Percentiles rank a stretch among this genome's conserved stretches.
Evolutionary conservation across 2,113 vertebrate species (phyloP).

Genomic region (Anolis carolinensis): DNA sequence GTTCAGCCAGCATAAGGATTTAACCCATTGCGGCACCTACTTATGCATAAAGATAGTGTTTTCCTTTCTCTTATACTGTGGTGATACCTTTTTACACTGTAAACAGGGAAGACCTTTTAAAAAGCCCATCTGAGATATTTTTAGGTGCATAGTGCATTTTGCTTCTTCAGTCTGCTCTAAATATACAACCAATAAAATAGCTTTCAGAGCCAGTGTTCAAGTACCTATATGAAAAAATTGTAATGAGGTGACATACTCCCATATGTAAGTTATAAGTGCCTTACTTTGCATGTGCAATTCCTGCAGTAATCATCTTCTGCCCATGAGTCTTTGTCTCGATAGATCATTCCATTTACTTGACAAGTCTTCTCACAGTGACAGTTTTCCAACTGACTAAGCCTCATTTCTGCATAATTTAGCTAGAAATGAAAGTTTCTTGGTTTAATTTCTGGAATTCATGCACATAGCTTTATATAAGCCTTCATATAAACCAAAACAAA

Average conservation of each 20-base stretch:
- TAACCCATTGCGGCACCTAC: too few relatives aligned
- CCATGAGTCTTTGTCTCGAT: slow-evolving; percentile 92
- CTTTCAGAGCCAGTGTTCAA: slow-evolving; percentile 26
- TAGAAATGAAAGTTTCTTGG: slow-evolving; percentile 70
- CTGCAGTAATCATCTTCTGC: slow-evolving; percentile 92
- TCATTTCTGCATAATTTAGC: slow-evolving; percentile 95
- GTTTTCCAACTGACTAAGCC: slow-evolving; percentile 92
- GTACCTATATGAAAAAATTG: slow-evolving; percentile 4
- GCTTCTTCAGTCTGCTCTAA: neutral
- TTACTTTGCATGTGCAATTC: slow-evolving; percentile 92
- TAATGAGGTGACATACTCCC: neutral
- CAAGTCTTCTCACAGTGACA: slow-evolving; percentile 97
- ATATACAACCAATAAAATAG: slow-evolving; percentile 1
- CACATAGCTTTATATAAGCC: slow-evolving; percentile 37
- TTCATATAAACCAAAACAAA: slow-evolving; percentile 48
- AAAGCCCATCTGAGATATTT: slow-evolving; percentile 34
- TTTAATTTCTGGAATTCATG: slow-evolving; percentile 61
- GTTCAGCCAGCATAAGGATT: too few relatives aligned
- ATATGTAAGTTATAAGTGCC: slow-evolving; percentile 45
- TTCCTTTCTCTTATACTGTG: slow-evolving; percentile 19
- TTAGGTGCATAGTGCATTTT: slow-evolving; percentile 15
- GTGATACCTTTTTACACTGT: slow-evolving; percentile 37
- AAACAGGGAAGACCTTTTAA: neutral
- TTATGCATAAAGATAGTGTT: slow-evolving; percentile 56
- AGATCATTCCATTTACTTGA: slow-evolving; percentile 84